Evolutionary conservation across 2,113 vertebrate genomes (phyloP).

Genomic region (Halcyon senegalensis): DNA sequence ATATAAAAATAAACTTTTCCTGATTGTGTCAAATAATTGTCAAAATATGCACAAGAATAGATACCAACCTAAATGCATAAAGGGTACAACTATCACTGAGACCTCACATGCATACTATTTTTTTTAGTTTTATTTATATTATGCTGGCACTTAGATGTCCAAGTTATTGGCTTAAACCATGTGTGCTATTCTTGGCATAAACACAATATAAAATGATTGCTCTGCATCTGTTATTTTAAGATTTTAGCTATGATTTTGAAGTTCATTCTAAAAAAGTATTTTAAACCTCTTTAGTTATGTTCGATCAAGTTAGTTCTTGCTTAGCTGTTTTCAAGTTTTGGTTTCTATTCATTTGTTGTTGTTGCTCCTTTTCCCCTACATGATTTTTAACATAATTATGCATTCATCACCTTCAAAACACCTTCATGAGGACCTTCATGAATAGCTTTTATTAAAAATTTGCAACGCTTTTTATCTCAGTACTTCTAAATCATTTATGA

Average conservation of each 20-base stretch:
- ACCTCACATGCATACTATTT: background rate
- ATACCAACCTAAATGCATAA: background rate
- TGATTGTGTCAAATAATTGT: background rate
- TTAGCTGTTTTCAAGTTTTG: background rate
- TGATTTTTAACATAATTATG: background rate
- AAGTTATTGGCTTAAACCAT: background rate
- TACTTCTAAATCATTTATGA: background rate
- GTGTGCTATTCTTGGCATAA: slow-evolving; percentile 2
- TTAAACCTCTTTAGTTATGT: background rate
- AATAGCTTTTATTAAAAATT: background rate
- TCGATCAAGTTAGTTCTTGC: background rate
- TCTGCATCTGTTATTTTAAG: slow-evolving; percentile 17
- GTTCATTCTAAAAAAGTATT: background rate
- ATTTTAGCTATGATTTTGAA: background rate
- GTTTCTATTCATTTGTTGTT: background rate
- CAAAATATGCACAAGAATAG: background rate
- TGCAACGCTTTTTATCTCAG: background rate
- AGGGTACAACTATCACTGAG: background rate
- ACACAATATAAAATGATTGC: background rate
- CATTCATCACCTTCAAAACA: background rate
- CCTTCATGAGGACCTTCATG: background rate
- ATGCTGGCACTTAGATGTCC: background rate
- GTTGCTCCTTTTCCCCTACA: background rate
- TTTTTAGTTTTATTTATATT: slow-evolving; percentile 20
- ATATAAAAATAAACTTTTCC: background rate